A percentile compares a stretch with the other conserved stretches of the same genome.
phyloP scores from a whole-genome alignment of 1,140 invertebrate genomes.

The Papilio dardanus region DNA sequence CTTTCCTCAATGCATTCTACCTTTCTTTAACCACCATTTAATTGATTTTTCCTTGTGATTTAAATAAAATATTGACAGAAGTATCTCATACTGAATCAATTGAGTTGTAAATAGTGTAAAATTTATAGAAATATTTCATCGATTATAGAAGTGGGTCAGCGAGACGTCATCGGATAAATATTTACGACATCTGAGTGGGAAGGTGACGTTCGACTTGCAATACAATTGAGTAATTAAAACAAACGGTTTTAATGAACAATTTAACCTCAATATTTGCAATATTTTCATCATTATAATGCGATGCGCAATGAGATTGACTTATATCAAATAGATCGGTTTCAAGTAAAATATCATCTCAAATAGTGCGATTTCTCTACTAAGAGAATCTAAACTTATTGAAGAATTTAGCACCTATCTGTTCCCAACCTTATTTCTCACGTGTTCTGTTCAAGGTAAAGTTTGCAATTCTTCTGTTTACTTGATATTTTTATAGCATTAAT shows the following conservation, averaged over 20 bases:
- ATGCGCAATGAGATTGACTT: background rate
- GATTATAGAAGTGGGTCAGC: constrained; percentile 6
- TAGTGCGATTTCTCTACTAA: no score
- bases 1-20: no score
- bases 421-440: background rate
- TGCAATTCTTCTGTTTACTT: background rate
- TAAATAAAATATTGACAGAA: no score
- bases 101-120: background rate
- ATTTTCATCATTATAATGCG: background rate
- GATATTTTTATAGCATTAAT: background rate
- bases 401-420: background rate
- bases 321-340: background rate
- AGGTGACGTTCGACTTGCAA: constrained; percentile 1
- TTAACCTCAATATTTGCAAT: background rate
- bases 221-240: constrained; percentile 5
- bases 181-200: background rate
- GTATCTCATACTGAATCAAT: background rate
- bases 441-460: background rate
- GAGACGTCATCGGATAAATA: constrained; percentile 12
- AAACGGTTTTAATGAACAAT: background rate
- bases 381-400: no score
- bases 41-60: no score
- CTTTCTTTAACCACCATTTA: no score
- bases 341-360: no score
- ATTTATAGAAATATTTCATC: constrained; percentile 11